Evolutionary conservation across 1,140 invertebrate genomes (phyloP), one percentile per base, ranked within the genome.

Genomic region (Pomacea maculata): DNA sequence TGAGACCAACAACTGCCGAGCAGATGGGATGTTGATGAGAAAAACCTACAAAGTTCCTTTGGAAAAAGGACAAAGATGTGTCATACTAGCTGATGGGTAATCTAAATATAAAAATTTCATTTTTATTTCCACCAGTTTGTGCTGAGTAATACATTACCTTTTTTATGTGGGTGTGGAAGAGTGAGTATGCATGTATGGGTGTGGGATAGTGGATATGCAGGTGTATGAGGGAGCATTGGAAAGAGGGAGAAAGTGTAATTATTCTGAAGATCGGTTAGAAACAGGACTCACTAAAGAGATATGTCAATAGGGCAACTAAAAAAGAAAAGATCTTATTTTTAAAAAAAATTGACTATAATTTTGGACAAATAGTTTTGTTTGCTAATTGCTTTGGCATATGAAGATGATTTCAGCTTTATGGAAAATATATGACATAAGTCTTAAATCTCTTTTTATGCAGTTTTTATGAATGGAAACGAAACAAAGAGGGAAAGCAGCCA

Each of bases 381-480:
- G 65, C 2, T 34, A 10, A 78, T 11, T 74, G 72, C 71, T 80
- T 85, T 45, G 34, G 34, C 34, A 45, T 45, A 4, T 45, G 2
- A 45, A 45, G 6, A 45, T 45, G 34, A 45, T 45, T 45, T 45
- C 34, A 45, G 34, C 6, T 45, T 45, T 45, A 2, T 1, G 2
- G 34, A 6, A 45, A 45, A 45, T 45, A 0, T 6, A 45, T 45
- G 1, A 45, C 34, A 45, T 45, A 45, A 45, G 6, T 45, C 34
- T 45, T 45, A 45, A 45, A 45, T 45, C 34, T 45, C 25, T 25
- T 25, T 25, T 79, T 71, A 52, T 85, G 52, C 65, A 92, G 91
- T 6, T 97, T 95, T 89, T 97, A 95, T 91, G 96, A 97, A 91
- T 97, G 96, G 96, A 94, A 96, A 89, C 94, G 94, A 17, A 86